These are phyloP conservation scores for Grus americana DNA, from an alignment of 2,113 vertebrate species.

Conservation along the genomic window DNA sequence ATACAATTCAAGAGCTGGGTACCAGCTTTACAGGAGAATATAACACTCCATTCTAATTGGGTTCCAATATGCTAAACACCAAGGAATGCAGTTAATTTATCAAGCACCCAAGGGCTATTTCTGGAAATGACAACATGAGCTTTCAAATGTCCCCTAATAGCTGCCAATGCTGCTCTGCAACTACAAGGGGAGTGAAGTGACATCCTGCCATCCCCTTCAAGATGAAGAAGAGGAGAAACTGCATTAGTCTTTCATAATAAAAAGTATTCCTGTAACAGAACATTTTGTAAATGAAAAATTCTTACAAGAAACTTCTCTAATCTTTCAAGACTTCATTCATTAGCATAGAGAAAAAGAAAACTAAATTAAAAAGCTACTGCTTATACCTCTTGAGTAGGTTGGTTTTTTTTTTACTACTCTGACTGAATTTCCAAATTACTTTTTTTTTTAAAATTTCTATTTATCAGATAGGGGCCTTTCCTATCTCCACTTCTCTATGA, in stretches of 20 bases:
- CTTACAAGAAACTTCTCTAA: not conserved
- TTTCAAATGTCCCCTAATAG: not conserved
- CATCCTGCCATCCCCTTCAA: not conserved
- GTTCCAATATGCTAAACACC: not conserved
- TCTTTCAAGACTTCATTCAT: not conserved
- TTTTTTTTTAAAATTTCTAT: not conserved
- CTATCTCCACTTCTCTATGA: not conserved
- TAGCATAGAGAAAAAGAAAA: not conserved
- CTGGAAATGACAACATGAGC: not conserved
- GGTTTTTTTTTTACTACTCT: not conserved
- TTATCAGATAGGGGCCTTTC: not conserved
- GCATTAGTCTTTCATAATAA: not conserved
- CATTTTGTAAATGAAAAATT: not conserved
- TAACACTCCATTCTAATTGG: not conserved
- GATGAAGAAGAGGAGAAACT: not conserved
- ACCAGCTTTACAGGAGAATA: not conserved
- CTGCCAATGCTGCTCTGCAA: not conserved
- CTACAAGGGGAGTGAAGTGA: not conserved
- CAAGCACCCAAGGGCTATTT: not conserved
- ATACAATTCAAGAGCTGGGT: not conserved
- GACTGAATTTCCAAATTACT: not conserved
- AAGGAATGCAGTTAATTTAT: not conserved
- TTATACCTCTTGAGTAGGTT: not conserved
- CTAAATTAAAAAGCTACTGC: not conserved
- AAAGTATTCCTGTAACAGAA: not conserved